These are phyloP conservation scores for Penaeus monodon DNA, from an alignment of 2,888 invertebrate species.

Conservation along the genomic window DNA sequence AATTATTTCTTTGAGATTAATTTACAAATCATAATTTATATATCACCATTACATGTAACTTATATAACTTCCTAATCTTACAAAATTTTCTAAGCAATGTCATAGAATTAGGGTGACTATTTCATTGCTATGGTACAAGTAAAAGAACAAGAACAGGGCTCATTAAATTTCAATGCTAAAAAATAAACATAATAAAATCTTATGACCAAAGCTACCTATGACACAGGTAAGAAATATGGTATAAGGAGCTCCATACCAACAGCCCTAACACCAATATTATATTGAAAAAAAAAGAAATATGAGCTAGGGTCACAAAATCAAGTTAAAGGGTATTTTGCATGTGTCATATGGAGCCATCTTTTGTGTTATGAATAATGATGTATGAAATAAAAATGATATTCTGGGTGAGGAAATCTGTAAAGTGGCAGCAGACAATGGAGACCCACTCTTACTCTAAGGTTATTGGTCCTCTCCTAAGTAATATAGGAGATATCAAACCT, in stretches of 20 bases:
- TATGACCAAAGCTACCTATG: conserved; percentile 40
- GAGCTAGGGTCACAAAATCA: conserved; percentile 4
- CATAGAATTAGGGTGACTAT: conserved; percentile 50
- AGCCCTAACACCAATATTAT: conserved; percentile 29
- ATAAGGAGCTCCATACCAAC: conserved; percentile 40
- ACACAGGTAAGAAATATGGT: conserved; percentile 28
- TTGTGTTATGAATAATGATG: conserved; percentile 32
- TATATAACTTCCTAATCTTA: neutral
- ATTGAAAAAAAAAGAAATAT: conserved; percentile 33
- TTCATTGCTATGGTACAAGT: conserved; percentile 51
- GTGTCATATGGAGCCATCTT: conserved; percentile 31
- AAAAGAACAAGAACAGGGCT: conserved; percentile 54
- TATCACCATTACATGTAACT: neutral
- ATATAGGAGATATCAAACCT: conserved; percentile 36
- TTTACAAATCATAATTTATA: neutral
- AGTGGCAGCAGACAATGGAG: conserved; percentile 14
- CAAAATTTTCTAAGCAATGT: conserved; percentile 27
- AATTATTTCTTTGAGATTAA: neutral
- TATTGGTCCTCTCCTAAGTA: conserved; percentile 24
- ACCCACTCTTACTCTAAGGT: conserved; percentile 23
- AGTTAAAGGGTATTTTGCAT: conserved; percentile 20
- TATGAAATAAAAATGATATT: conserved; percentile 18
- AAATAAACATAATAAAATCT: conserved; percentile 49
- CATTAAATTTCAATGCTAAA: conserved; percentile 55
- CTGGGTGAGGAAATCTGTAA: conserved; percentile 11